phyloP scores from a whole-genome alignment of 1,140 invertebrate genomes.

The Macrosteles quadrilineatus region DNA sequence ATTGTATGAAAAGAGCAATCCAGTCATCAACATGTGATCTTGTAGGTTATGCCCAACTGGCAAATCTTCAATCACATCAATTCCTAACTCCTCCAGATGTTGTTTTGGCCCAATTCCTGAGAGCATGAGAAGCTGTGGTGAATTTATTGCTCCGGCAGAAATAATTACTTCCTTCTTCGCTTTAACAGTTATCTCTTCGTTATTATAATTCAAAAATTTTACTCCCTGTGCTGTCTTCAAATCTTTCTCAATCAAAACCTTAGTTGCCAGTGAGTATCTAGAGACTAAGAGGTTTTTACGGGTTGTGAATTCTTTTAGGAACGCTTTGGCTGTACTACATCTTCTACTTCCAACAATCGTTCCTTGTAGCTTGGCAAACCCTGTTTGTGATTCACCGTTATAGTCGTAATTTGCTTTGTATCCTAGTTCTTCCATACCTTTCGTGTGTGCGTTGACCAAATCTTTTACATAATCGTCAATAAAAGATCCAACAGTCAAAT shows the following conservation, averaged over 20 bases:
- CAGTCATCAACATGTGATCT: slow-evolving; percentile 57
- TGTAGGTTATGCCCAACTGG: slow-evolving; percentile 78
- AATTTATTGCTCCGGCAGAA: slow-evolving; percentile 66
- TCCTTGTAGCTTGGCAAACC: slow-evolving; percentile 48
- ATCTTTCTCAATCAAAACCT: slow-evolving; percentile 70
- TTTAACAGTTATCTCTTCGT: slow-evolving; percentile 2
- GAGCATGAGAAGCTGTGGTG: slow-evolving; percentile 69
- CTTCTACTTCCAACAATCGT: slow-evolving; percentile 69
- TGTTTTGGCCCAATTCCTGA: slow-evolving; percentile 72
- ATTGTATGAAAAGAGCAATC: slow-evolving; percentile 55
- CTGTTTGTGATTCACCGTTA: slow-evolving; percentile 54
- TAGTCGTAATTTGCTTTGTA: slow-evolving; percentile 55
- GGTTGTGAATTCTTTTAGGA: slow-evolving; percentile 64
- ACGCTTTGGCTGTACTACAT: slow-evolving; percentile 72
- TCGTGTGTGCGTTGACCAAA: slow-evolving; percentile 42
- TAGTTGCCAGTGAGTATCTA: slow-evolving; percentile 65
- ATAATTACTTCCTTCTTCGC: slow-evolving; percentile 44
- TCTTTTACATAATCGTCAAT: slow-evolving; percentile 56
- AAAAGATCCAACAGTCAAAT: slow-evolving; percentile 39
- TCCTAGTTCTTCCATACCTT: slow-evolving; percentile 47
- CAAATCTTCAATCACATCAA: slow-evolving; percentile 64
- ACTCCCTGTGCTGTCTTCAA: slow-evolving; percentile 74
- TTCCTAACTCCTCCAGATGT: slow-evolving; percentile 66
- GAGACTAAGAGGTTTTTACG: slow-evolving; percentile 66
- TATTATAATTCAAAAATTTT: slow-evolving; percentile 51